Base-by-base conservation (phyloP, 2,113 vertebrate genomes). In the Gracilinanus agilis region DNA sequence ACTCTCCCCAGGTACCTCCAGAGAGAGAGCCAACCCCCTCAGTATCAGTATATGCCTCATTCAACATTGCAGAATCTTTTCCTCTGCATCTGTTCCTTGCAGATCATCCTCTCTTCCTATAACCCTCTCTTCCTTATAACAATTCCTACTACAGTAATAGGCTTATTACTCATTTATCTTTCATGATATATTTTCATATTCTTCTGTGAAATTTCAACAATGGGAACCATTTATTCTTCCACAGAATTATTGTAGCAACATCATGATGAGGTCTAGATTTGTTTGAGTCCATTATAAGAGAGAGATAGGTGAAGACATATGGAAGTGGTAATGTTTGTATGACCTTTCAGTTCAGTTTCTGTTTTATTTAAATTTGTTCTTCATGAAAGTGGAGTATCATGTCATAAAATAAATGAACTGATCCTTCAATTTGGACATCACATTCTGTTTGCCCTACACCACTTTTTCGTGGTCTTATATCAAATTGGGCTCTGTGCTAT, bases 171-270 rank as follows among this genome's bases (percentile, higher is more conserved):
- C 24, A 56, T 24, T 25, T 24, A 9, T 24, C 55, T 24, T 56
- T 25, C 24, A 56, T 56, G 55, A 56, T 49, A 49, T 49, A 49
- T 49, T 49, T 49, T 49, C 49, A 98, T 95, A 95, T 95, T 98
- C 97, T 97, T 97, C 95, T 97, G 97, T 97, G 97, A 98, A 98
- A 98, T 98, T 98, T 98, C 94, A 98, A 98, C 97, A 97, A 97
- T 90, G 97, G 98, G 97, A 98, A 98, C 98, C 98, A 98, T 97
- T 95, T 98, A 93, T 97, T 98, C 98, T 98, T 98, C 98, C 98
- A 98, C 98, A 98, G 98, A 98, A 98, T 97, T 96, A 93, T 98
- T 98, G 95, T 93, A 97, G 91, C 93, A 94, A 97, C 90, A 96
- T 94, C 93, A 97, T 89, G 75, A 89, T 93, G 97, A 97, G 96